A percentile compares a stretch with the other conserved stretches of the same genome.
Evolutionary conservation across 2,113 vertebrate genomes (phyloP).

Genomic region (Bos indicus): DNA sequence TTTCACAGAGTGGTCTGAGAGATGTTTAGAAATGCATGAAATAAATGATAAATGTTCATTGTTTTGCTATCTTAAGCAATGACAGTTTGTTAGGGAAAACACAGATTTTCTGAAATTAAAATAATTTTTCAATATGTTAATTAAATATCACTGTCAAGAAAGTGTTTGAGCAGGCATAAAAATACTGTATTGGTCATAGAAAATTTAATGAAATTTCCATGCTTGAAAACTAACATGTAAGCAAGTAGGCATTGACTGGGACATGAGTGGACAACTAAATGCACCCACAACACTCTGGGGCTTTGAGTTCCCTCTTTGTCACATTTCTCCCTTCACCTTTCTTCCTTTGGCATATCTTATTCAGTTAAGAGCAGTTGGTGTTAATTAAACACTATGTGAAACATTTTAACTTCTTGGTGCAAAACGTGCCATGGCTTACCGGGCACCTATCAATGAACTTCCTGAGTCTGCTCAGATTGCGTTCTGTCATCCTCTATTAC

Average conservation of each 20-base stretch:
- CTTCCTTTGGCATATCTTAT: not conserved
- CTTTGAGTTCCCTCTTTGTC: not conserved
- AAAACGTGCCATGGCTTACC: not conserved
- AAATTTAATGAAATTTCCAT: conserved; percentile 38
- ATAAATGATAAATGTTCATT: conserved; percentile 37
- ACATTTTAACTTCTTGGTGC: not conserved
- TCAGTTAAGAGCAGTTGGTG: not conserved
- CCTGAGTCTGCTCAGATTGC: not conserved
- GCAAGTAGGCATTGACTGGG: not conserved
- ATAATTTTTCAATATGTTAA: conserved; percentile 47
- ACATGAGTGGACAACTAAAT: not conserved
- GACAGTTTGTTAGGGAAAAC: conserved; percentile 25
- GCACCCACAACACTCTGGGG: not conserved
- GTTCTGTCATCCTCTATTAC: not conserved
- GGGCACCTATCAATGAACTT: not conserved
- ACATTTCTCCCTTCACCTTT: not conserved
- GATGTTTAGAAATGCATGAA: conserved; percentile 43
- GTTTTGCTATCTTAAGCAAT: conserved; percentile 38
- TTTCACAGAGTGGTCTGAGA: not conserved
- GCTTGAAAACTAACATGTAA: conserved; percentile 23
- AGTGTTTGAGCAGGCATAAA: conserved; percentile 22
- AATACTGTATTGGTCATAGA: conserved; percentile 25
- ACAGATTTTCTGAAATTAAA: conserved; percentile 60
- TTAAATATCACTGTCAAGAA: conserved; percentile 35
- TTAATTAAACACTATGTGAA: not conserved